A percentile compares a stretch with the other conserved stretches of the same genome.
Evolutionary conservation across 2,113 vertebrate genomes (phyloP).

Genomic region (Pteruthius melanotis): DNA sequence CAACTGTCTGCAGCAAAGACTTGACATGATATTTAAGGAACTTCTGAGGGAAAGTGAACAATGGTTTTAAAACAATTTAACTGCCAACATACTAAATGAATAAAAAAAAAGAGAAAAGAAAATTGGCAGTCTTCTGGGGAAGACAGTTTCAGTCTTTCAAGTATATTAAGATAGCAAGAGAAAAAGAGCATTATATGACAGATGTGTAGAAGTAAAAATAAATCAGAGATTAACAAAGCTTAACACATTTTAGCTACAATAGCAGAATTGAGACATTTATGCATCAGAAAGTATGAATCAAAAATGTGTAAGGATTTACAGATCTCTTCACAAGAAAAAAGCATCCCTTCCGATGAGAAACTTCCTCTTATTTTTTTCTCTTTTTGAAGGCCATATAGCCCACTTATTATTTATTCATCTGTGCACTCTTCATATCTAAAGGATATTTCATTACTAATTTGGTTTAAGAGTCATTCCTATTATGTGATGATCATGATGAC

Average conservation of each 20-base stretch:
- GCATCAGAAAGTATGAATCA: neutral
- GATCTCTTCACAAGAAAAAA: neutral
- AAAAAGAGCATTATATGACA: neutral
- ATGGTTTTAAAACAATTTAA: neutral
- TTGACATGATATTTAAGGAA: neutral
- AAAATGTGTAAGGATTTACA: neutral
- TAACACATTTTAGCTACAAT: neutral
- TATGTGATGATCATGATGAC: neutral
- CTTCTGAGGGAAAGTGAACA: neutral
- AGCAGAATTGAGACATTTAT: neutral
- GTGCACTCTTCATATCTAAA: neutral
- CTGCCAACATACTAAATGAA: neutral
- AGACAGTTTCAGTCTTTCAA: neutral
- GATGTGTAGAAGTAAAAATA: neutral
- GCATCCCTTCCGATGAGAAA: neutral
- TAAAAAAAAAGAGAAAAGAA: neutral
- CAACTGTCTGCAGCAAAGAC: neutral
- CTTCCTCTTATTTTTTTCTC: neutral
- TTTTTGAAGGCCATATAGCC: neutral
- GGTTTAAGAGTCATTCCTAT: neutral
- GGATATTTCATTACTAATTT: neutral
- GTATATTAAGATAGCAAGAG: neutral
- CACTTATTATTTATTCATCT: neutral
- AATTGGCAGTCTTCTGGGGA: neutral
- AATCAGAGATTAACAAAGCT: neutral